These are phyloP conservation scores for Heliornis fulica DNA, from an alignment of 2,113 vertebrate genomes.

Conservation along the genomic window DNA sequence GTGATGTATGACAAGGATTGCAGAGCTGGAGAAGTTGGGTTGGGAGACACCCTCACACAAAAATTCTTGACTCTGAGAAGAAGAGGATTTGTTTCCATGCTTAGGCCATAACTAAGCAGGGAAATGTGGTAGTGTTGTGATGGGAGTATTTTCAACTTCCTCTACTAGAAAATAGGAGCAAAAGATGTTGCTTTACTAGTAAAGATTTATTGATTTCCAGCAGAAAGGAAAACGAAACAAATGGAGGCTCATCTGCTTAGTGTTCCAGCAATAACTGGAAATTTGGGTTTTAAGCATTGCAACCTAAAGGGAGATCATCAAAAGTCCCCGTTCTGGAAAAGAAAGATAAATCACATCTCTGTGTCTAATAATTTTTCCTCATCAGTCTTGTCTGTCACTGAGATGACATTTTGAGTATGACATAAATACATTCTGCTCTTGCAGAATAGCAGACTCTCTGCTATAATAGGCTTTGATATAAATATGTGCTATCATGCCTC, in stretches of 20 bases:
- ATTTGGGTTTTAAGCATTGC: neutral
- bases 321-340: neutral
- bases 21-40: neutral
- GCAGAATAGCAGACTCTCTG: constrained; percentile 5
- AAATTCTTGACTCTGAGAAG: neutral
- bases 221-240: neutral
- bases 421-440: constrained; percentile 7
- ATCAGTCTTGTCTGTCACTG: constrained; percentile 8
- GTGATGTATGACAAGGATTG: neutral
- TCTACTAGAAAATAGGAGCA: neutral
- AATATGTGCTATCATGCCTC: neutral
- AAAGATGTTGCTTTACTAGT: neutral
- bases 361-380: neutral
- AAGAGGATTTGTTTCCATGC: neutral
- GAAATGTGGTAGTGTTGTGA: neutral
- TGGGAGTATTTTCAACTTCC: neutral
- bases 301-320: neutral
- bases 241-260: neutral
- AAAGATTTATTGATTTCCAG: neutral
- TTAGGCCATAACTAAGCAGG: neutral
- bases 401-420: constrained; percentile 26
- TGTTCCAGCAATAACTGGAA: neutral
- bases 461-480: neutral
- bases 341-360: neutral
- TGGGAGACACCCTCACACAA: neutral